Percentiles rank a stretch among this genome's conserved stretches.
Evolutionary conservation across 2,113 vertebrate genomes (phyloP).

Genomic region (Lepus europaeus): DNA sequence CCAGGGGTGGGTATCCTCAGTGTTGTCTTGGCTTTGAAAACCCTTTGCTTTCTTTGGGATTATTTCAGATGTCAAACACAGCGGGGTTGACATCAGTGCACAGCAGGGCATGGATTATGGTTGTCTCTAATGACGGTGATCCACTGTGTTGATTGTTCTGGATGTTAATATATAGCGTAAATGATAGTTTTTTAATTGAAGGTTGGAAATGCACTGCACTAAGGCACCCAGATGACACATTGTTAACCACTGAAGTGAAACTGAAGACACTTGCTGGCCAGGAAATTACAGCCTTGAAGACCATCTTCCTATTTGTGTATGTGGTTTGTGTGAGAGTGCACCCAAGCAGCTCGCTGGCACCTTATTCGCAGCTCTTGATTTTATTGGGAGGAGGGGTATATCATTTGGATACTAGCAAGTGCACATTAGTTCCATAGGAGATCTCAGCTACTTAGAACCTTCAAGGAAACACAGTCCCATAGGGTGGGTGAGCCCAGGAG

Average conservation of each 20-base stretch:
- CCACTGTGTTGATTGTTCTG: conserved; percentile 80
- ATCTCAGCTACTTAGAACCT: not conserved
- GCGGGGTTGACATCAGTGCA: conserved; percentile 71
- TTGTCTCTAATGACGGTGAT: conserved; percentile 82
- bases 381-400: conserved; percentile 47
- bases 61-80: conserved; percentile 76
- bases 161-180: conserved; percentile 89
- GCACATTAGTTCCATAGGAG: conserved; percentile 61
- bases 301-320: conserved; percentile 79
- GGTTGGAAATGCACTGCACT: conserved; percentile 75
- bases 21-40: conserved; percentile 56
- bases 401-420: conserved; percentile 71
- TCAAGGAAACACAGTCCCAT: not conserved
- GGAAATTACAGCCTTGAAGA: conserved; percentile 78
- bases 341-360: not conserved
- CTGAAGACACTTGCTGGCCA: conserved; percentile 80
- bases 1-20: conserved; percentile 44
- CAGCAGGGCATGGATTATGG: conserved; percentile 81
- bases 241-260: conserved; percentile 81
- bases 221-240: conserved; percentile 75
- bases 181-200: conserved; percentile 85
- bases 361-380: conserved; percentile 13
- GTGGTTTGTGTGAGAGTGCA: conserved; percentile 17
- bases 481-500: not conserved
- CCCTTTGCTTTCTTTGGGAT: conserved; percentile 65